phyloP scores from a whole-genome alignment of 2,888 invertebrate species.

The Coleophora flavipennella region DNA sequence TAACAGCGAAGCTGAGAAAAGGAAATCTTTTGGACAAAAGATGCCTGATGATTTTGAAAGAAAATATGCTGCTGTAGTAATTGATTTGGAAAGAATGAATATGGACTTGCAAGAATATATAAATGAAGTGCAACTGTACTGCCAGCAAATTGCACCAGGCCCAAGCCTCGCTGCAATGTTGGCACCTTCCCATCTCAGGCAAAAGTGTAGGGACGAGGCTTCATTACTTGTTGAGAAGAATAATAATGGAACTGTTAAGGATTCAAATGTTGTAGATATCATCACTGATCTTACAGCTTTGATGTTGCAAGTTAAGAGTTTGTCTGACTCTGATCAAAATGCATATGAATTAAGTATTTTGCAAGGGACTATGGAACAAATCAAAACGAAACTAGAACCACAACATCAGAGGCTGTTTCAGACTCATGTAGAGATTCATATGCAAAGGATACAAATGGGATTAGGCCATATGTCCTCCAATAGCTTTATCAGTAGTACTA shows the following conservation, averaged over 20 bases:
- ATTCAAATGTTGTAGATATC: constrained; percentile 79
- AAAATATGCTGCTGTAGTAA: constrained; percentile 88
- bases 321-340: constrained; percentile 85
- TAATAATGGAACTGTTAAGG: constrained; percentile 73
- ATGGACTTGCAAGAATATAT: constrained; percentile 88
- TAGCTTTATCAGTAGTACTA: constrained; percentile 27
- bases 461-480: constrained; percentile 58
- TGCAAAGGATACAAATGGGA: constrained; percentile 90
- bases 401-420: constrained; percentile 85
- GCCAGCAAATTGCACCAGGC: constrained; percentile 90
- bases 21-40: constrained; percentile 83
- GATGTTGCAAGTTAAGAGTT: constrained; percentile 88
- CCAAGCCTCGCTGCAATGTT: constrained; percentile 89
- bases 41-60: constrained; percentile 91
- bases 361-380: constrained; percentile 92
- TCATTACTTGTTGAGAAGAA: constrained; percentile 83
- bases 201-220: constrained; percentile 90
- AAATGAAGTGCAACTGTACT: constrained; percentile 86
- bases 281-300: constrained; percentile 92
- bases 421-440: constrained; percentile 91
- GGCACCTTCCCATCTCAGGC: constrained; percentile 89
- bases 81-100: constrained; percentile 93
- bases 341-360: constrained; percentile 92
- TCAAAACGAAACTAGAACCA: constrained; percentile 83
- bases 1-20: constrained; percentile 92